A percentile compares a stretch with the other conserved stretches of the same genome.
These are phyloP conservation scores for Hydrolagus colliei DNA, from an alignment of 2,797 vertebrate species.

Conservation along the genomic window DNA sequence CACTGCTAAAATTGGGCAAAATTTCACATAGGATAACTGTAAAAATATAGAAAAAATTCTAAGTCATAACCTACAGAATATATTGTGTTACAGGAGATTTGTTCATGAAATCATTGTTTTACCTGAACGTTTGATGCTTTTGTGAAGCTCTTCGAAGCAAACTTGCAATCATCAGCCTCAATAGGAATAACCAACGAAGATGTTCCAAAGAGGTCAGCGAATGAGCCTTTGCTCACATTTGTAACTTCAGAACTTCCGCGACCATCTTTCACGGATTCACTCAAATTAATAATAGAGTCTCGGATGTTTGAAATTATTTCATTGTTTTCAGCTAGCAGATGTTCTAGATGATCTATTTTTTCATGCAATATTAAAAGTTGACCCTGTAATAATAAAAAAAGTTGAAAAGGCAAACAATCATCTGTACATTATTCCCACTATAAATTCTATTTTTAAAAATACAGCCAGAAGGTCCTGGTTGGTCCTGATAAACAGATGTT, in stretches of 20 bases:
- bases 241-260: conserved; percentile 49
- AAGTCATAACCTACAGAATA: too few relatives aligned
- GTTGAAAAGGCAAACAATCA: not conserved
- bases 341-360: conserved; percentile 83
- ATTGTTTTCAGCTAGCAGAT: conserved; percentile 78
- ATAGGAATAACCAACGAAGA: conserved; percentile 46
- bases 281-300: conserved; percentile 71
- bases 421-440: not conserved
- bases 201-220: conserved; percentile 45
- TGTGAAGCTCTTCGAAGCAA: conserved; percentile 51
- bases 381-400: conserved; percentile 52
- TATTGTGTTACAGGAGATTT: too few relatives aligned
- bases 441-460: not conserved
- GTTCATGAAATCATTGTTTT: conserved; percentile 35
- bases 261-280: conserved; percentile 63
- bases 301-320: conserved; percentile 77
- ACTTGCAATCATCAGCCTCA: conserved; percentile 60
- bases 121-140: conserved; percentile 63
- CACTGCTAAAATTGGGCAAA: too few relatives aligned
- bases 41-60: too few relatives aligned
- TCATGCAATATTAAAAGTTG: conserved; percentile 76
- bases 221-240: conserved; percentile 56
- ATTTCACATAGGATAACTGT: too few relatives aligned
- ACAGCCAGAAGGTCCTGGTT: not conserved
- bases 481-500: not conserved